Conservation (phyloP, 2,797 vertebrate genomes). For the Momotus momota region DNA sequence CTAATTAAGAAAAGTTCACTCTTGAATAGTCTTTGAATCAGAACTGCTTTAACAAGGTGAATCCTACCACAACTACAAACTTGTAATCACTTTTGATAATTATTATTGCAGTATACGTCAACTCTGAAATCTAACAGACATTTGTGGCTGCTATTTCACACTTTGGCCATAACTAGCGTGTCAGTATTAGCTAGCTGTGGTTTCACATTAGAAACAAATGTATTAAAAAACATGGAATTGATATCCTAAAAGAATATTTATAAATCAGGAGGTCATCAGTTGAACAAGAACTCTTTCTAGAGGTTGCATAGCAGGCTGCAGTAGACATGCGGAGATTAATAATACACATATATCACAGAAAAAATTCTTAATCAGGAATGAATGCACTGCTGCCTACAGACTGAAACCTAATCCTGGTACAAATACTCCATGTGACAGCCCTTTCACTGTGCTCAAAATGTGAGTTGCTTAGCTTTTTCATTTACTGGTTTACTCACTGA, state of each 20-base stretch:
- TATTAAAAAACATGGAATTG: neutral
- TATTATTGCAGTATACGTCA: neutral
- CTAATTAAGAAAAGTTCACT: neutral
- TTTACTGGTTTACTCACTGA: constrained; percentile 1
- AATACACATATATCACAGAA: neutral
- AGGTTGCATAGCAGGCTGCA: neutral
- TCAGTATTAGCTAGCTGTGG: neutral
- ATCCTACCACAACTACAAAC: neutral
- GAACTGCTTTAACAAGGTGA: neutral
- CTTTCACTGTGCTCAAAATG: neutral
- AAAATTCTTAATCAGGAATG: neutral
- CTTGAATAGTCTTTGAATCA: neutral
- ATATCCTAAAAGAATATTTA: neutral
- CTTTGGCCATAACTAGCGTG: neutral
- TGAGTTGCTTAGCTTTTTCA: neutral
- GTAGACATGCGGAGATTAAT: neutral
- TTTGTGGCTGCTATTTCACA: neutral
- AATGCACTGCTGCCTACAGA: neutral
- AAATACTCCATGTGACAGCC: neutral
- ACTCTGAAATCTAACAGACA: neutral
- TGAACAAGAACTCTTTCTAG: neutral
- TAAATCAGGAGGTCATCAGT: neutral
- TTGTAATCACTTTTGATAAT: neutral
- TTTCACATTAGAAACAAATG: neutral
- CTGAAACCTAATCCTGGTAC: neutral